Evolutionary conservation across 2,113 vertebrate genomes (phyloP).

Genomic region (Solea solea): DNA sequence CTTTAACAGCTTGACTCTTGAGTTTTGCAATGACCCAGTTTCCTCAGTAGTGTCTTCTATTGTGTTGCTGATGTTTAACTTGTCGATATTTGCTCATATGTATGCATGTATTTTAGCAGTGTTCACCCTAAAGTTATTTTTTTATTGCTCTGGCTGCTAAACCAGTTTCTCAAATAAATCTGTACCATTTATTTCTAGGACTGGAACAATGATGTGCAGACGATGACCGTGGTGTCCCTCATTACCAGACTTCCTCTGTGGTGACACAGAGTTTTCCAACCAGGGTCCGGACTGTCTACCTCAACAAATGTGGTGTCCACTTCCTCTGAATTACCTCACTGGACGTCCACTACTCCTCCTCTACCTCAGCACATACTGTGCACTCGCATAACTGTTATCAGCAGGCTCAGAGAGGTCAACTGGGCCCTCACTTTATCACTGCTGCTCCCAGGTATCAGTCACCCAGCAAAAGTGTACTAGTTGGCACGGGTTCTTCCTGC

Average conservation of each 20-base stretch:
- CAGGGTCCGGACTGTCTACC: conserved; percentile 29
- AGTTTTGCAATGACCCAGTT: conserved; percentile 10
- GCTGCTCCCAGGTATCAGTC: conserved; percentile 13
- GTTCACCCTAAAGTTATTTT: neutral
- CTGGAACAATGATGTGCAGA: neutral
- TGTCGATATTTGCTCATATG: neutral
- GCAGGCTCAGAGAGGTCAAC: neutral
- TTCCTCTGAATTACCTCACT: conserved; percentile 18
- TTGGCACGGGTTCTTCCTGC: conserved; percentile 16
- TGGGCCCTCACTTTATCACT: conserved; percentile 8
- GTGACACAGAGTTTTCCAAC: conserved; percentile 26
- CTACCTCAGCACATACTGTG: conserved; percentile 40
- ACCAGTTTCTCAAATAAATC: neutral
- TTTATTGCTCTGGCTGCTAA: neutral
- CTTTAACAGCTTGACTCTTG: neutral
- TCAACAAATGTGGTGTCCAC: conserved; percentile 21
- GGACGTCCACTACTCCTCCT: neutral
- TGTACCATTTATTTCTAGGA: neutral
- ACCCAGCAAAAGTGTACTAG: neutral
- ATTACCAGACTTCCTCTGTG: conserved; percentile 23
- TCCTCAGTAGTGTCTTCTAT: conserved; percentile 12
- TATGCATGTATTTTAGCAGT: neutral
- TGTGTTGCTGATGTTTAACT: conserved; percentile 2
- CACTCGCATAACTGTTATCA: conserved; percentile 17
- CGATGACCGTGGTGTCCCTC: neutral